Conservation (phyloP, 2,113 vertebrate species). For the Corapipo altera region DNA sequence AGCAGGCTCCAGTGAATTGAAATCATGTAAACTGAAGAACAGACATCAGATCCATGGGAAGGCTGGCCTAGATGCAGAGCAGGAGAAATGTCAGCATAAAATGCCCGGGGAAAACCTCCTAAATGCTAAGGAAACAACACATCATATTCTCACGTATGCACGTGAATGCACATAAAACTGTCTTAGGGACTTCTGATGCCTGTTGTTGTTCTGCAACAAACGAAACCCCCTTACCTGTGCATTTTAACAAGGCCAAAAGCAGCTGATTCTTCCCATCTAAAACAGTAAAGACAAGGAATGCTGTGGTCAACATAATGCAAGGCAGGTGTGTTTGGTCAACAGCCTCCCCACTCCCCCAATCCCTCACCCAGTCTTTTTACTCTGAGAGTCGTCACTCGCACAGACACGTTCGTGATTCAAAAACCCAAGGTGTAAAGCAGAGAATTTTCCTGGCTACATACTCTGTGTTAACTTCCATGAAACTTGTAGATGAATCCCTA, state of each 20-base stretch:
- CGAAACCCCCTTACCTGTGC: constrained; percentile 84
- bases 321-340: not conserved
- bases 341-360: not conserved
- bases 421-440: not conserved
- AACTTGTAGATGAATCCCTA: not conserved
- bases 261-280: constrained; percentile 97
- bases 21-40: not conserved
- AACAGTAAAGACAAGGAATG: constrained; percentile 21
- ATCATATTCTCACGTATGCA: not conserved
- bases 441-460: not conserved
- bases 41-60: not conserved
- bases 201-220: not conserved
- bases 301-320: not conserved
- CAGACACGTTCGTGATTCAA: not conserved
- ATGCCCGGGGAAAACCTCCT: not conserved
- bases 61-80: not conserved
- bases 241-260: constrained; percentile 93
- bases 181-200: not conserved
- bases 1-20: not conserved
- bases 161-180: too few relatives aligned
- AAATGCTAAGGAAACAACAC: not conserved
- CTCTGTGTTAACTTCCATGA: not conserved
- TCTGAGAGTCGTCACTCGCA: not conserved
- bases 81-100: not conserved
- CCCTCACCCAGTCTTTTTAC: not conserved